Evolutionary conservation across 2,797 vertebrate species (phyloP), one percentile per base, ranked within the genome.

Genomic region (Acrossocheilus fasciatus): DNA sequence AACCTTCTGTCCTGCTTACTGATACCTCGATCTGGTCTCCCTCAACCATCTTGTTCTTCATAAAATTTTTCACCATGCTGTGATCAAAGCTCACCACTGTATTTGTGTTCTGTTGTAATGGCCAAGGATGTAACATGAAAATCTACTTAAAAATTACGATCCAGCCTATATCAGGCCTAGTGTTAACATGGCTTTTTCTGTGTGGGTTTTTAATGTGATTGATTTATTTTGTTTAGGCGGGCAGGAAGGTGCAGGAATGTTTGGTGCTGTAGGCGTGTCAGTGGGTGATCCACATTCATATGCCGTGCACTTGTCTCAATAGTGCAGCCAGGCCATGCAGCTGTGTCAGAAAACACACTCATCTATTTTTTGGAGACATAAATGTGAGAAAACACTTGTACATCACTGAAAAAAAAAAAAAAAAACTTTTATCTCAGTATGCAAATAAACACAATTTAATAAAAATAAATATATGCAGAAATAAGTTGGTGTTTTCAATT

Each of bases 271-370:
- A 82, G 88, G 86, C 77, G 72, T 78, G 82, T 81, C 87, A 70
- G 86, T 93, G 91, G 90, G 91, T 89, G 84, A 92, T 88, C 89
- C 75, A 84, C 76, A 81, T 91, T 86, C 81, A 81, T 89, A 83
- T 92, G 90, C 83, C 64, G 77, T 92, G 91, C 93, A 94, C 91
- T 93, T 95, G 93, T 94, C 91, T 95, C 92, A 95, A 92, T 92
- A 94, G 86, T 74, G 62, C 62, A 81, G 43, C 78, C 83, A 82
- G 88, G 90, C 89, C 78, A 87, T 93, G 89, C 91, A 92, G 92
- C 92, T 92, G 91, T 87, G 87, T 90, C 80, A 66, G 59, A 84
- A 76, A 77, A 54, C 73, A 66, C 59, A 62, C 69, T 45, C 70
- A 39, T 26, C 47, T 17, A 11, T 92, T 93, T 50, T 50, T 50